phyloP scores from a whole-genome alignment of 2,113 vertebrate species.

The Nannospalax galili region DNA sequence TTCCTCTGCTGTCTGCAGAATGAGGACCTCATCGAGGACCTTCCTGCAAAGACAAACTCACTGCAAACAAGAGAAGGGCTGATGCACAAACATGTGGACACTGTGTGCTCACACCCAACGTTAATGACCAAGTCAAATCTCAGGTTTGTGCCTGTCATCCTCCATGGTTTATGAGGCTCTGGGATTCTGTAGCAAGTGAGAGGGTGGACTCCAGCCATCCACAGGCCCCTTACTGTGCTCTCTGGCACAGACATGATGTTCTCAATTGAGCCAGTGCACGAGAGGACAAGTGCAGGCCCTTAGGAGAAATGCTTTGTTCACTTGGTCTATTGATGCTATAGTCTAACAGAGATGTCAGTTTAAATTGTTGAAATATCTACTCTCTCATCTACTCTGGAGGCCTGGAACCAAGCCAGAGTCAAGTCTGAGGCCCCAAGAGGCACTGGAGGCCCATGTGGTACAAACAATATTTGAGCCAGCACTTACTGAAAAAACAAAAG shows the following conservation, averaged over 20 bases:
- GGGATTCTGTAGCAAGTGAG: background rate
- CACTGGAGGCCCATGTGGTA: background rate
- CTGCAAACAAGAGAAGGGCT: background rate
- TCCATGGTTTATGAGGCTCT: background rate
- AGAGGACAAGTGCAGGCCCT: background rate
- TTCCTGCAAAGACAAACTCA: background rate
- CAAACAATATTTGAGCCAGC: background rate
- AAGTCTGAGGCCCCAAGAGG: background rate
- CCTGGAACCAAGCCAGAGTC: background rate
- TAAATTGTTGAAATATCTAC: background rate
- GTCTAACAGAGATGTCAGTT: background rate
- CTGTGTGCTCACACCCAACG: background rate
- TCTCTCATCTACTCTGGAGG: background rate
- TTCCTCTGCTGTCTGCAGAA: background rate
- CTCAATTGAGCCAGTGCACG: accelerated
- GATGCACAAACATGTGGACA: accelerated
- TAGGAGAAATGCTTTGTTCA: background rate
- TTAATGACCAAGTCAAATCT: background rate
- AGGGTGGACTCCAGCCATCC: background rate
- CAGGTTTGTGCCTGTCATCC: background rate
- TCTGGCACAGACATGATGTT: background rate
- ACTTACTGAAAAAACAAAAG: background rate
- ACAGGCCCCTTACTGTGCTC: background rate
- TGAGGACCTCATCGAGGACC: background rate
- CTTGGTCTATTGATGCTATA: background rate